Evolutionary conservation across 2,797 vertebrate species (phyloP).

Genomic region (Balearica regulorum): DNA sequence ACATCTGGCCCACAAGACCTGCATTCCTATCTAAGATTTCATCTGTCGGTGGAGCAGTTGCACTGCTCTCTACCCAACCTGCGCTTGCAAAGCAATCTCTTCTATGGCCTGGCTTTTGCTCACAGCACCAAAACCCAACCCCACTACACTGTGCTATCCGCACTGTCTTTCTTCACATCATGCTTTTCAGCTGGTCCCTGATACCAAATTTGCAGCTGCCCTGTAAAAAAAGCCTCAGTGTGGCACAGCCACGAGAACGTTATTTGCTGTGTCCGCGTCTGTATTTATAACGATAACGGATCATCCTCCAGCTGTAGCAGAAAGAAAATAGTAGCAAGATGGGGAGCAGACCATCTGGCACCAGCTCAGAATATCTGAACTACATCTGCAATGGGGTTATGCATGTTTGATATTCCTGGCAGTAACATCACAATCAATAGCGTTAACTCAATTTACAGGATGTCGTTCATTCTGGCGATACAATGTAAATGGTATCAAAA

Average conservation of each 20-base stretch:
- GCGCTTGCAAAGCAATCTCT: neutral
- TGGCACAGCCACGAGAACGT: neutral
- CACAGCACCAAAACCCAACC: neutral
- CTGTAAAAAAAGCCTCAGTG: neutral
- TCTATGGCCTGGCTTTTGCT: neutral
- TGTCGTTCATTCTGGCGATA: neutral
- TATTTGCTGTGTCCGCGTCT: neutral
- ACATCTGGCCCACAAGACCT: neutral
- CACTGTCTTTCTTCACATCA: neutral
- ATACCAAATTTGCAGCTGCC: neutral
- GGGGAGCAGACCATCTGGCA: conserved; percentile 36
- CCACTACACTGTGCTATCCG: neutral
- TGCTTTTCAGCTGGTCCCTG: neutral
- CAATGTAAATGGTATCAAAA: conserved; percentile 23
- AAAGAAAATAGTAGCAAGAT: conserved; percentile 21
- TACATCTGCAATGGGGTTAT: conserved; percentile 26
- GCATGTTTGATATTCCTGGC: conserved; percentile 32
- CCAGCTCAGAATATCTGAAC: conserved; percentile 36
- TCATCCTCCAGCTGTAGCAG: conserved; percentile 6
- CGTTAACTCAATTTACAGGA: conserved; percentile 52
- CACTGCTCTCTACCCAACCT: neutral
- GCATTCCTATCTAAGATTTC: neutral
- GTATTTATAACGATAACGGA: conserved; percentile 8
- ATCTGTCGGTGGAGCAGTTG: neutral
- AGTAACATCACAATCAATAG: conserved; percentile 51